These are phyloP conservation scores for Hypotaenidia philippensis DNA, from an alignment of 2,797 vertebrate genomes.

Conservation along the genomic window DNA sequence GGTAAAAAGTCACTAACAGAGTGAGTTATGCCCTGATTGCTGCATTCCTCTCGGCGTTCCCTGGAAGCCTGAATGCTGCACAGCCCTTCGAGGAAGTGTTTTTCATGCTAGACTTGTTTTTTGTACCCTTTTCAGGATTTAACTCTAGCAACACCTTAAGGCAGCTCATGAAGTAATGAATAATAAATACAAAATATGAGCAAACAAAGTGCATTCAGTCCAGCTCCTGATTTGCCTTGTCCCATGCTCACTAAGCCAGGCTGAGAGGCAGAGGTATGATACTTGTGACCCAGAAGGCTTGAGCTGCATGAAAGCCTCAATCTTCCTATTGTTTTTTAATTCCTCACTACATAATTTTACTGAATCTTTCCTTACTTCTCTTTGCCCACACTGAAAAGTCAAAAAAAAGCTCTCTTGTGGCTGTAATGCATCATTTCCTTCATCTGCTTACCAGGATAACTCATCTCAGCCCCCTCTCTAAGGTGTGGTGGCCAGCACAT, in stretches of 20 bases:
- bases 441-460: background rate
- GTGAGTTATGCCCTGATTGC: constrained; percentile 34
- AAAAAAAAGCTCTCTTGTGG: background rate
- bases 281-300: background rate
- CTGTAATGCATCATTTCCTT: background rate
- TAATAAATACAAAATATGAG: background rate
- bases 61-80: background rate
- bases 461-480: background rate
- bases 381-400: background rate
- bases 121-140: constrained; percentile 24
- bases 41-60: constrained; percentile 14
- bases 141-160: constrained; percentile 43
- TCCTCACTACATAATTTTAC: background rate
- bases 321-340: background rate
- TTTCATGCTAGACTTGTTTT: background rate
- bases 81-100: constrained; percentile 22
- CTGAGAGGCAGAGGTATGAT: background rate
- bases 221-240: background rate
- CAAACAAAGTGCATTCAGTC: background rate
- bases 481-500: background rate
- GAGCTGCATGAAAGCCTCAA: background rate
- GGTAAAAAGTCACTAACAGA: constrained; percentile 9
- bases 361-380: background rate
- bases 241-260: accelerated
- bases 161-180: constrained; percentile 14